Conservation (phyloP, 2,797 vertebrate genomes). For the Myiotriccus ornatus region DNA sequence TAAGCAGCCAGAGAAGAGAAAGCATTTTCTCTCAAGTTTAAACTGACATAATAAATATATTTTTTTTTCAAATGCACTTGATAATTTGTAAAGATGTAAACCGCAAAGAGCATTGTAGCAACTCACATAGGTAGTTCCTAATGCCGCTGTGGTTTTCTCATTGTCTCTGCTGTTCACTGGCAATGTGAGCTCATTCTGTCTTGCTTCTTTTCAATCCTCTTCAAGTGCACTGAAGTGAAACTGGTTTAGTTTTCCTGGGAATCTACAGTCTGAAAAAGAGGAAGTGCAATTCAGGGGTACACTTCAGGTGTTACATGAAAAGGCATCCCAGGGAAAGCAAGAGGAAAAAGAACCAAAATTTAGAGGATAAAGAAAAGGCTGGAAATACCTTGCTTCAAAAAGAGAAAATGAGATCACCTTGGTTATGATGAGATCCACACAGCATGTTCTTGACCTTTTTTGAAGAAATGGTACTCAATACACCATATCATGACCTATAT, state of each 20-base stretch:
- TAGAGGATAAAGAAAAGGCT: neutral
- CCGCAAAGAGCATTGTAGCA: neutral
- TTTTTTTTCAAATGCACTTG: neutral
- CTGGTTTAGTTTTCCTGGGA: neutral
- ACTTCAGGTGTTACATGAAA: neutral
- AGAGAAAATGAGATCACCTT: neutral
- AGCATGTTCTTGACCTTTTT: neutral
- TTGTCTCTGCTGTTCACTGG: neutral
- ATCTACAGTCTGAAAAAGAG: neutral
- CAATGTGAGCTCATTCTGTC: neutral
- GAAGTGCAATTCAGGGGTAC: neutral
- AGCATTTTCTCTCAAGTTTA: neutral
- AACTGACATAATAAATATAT: neutral
- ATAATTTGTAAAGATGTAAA: neutral
- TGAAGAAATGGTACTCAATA: neutral
- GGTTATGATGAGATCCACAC: neutral
- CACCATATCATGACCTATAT: slow-evolving; percentile 6
- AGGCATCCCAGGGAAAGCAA: neutral
- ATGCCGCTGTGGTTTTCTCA: neutral
- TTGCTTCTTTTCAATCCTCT: neutral
- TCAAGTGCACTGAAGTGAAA: neutral
- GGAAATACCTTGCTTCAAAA: neutral
- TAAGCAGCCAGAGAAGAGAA: neutral
- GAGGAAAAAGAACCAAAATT: neutral
- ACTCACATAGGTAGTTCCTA: neutral